phyloP scores from a whole-genome alignment of 2,797 vertebrate genomes.

The Leucoraja ocellata region DNA sequence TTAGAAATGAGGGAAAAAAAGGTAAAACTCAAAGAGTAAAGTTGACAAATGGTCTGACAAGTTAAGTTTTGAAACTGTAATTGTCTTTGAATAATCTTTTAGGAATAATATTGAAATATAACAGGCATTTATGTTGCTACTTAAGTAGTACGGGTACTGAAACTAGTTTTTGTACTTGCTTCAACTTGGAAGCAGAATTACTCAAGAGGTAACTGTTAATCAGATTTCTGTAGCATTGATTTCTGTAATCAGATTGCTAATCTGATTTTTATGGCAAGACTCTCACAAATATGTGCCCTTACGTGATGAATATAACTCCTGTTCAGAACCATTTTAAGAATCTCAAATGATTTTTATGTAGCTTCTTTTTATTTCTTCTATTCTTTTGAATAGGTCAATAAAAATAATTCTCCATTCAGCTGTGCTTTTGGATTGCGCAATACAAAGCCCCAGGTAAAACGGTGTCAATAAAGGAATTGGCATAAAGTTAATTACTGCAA shows the following conservation, averaged over 20 bases:
- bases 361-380: too few relatives aligned
- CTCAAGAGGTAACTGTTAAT: background rate
- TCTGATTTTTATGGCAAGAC: background rate
- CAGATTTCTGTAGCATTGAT: background rate
- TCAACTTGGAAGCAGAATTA: background rate
- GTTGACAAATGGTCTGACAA: background rate
- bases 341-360: background rate
- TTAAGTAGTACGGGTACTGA: background rate
- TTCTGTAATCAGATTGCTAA: background rate
- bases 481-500: background rate
- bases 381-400: background rate
- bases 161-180: background rate
- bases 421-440: too few relatives aligned
- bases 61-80: background rate
- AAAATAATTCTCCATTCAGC: background rate
- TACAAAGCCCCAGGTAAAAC: background rate
- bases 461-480: background rate
- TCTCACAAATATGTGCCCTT: background rate
- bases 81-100: background rate
- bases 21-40: background rate
- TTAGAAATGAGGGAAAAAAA: background rate
- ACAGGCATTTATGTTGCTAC: background rate
- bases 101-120: background rate
- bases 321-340: background rate
- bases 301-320: background rate